A percentile compares a stretch with the other conserved stretches of the same genome.
Conservation (phyloP, 2,797 vertebrate species). For the Ceryle rudis region DNA sequence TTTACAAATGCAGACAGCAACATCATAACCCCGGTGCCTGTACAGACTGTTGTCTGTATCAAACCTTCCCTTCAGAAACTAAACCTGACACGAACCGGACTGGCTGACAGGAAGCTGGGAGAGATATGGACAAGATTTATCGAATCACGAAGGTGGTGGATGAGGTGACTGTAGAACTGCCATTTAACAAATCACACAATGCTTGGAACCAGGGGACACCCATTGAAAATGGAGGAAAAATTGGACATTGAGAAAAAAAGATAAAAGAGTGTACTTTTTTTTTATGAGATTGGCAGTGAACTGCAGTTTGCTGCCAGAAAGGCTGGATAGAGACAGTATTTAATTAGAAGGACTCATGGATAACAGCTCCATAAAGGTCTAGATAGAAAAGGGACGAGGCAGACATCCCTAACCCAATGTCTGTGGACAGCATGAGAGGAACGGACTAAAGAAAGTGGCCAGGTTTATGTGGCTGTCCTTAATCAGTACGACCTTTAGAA, state of each 20-base stretch:
- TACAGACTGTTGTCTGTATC: neutral
- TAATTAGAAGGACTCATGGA: neutral
- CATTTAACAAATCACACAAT: neutral
- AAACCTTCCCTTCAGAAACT: neutral
- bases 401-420: neutral
- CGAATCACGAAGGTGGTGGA: neutral
- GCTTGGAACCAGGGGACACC: neutral
- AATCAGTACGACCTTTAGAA: fast-evolving
- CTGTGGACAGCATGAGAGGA: neutral
- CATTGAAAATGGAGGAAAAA: neutral
- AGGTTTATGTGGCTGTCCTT: neutral
- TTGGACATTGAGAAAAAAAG: neutral
- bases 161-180: neutral
- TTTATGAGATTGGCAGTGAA: neutral
- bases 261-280: neutral
- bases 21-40: neutral
- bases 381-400: neutral
- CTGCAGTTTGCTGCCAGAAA: neutral
- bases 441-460: neutral
- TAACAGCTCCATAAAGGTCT: neutral
- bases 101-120: neutral
- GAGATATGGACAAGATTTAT: neutral
- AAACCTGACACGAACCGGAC: neutral
- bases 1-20: neutral
- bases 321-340: neutral